phyloP scores from a whole-genome alignment of 2,797 vertebrate genomes.

The Propithecus deckenii region DNA sequence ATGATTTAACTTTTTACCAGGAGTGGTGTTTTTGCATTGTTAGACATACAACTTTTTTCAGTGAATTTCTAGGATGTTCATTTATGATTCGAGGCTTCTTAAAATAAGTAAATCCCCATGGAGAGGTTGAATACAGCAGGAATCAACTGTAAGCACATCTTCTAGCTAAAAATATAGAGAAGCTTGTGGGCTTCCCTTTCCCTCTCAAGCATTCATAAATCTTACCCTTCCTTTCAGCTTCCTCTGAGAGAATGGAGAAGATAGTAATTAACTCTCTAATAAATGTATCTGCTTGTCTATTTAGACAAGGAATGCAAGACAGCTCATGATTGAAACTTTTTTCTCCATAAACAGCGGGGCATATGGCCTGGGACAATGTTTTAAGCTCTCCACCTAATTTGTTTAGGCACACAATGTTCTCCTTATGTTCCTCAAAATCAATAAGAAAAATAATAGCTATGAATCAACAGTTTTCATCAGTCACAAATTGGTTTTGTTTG shows the following conservation, averaged over 20 bases:
- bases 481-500: background rate
- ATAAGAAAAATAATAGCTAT: background rate
- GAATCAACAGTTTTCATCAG: background rate
- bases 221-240: background rate
- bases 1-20: background rate
- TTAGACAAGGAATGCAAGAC: background rate
- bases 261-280: background rate
- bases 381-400: background rate
- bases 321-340: background rate
- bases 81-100: background rate
- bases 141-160: background rate
- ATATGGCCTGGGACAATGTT: background rate
- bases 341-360: background rate
- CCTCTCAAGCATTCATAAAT: background rate
- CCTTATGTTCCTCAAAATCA: background rate
- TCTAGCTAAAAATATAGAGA: background rate
- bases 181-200: background rate
- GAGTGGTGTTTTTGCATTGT: background rate
- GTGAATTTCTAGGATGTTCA: background rate
- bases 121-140: background rate
- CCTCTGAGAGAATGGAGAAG: background rate
- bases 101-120: background rate
- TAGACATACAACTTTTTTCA: background rate
- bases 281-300: background rate
- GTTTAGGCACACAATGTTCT: background rate